Evolutionary conservation across 2,888 invertebrate genomes (phyloP).

Genomic region (Iphiclides podalirius): DNA sequence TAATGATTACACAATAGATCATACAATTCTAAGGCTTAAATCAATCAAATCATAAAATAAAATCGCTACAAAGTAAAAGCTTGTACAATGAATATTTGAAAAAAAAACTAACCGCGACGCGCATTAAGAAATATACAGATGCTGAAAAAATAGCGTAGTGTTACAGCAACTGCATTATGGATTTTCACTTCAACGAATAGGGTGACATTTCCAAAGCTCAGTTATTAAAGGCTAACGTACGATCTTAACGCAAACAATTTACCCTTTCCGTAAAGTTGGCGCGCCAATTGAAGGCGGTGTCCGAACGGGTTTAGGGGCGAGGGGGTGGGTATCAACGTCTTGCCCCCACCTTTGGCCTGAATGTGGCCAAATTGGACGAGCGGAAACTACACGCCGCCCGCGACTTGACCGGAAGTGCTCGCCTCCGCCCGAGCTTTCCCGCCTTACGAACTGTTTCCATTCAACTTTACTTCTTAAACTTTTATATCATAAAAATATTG

Average conservation of each 20-base stretch:
- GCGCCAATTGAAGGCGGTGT: constrained; percentile 13
- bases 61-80: no score
- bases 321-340: constrained; percentile 59
- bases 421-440: constrained; percentile 57
- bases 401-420: constrained; percentile 76
- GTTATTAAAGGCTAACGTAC: constrained; percentile 9
- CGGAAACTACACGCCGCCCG: constrained; percentile 73
- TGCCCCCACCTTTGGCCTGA: constrained; percentile 47
- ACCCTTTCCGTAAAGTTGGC: constrained; percentile 15
- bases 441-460: constrained; percentile 52
- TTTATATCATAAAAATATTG: no score
- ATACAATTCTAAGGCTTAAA: no score
- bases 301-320: constrained; percentile 15
- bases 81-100: no score
- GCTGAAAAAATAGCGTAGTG: no score
- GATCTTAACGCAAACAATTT: constrained; percentile 17
- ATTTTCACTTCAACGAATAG: no score
- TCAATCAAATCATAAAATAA: no score
- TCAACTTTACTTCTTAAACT: constrained; percentile 24
- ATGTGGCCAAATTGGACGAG: constrained; percentile 76
- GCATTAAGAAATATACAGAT: no score
- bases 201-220: constrained; percentile 4
- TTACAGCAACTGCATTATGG: no score
- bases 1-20: no score
- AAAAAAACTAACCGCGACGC: no score